phyloP scores from a whole-genome alignment of 2,113 vertebrate species.

The Ursus arctos region DNA sequence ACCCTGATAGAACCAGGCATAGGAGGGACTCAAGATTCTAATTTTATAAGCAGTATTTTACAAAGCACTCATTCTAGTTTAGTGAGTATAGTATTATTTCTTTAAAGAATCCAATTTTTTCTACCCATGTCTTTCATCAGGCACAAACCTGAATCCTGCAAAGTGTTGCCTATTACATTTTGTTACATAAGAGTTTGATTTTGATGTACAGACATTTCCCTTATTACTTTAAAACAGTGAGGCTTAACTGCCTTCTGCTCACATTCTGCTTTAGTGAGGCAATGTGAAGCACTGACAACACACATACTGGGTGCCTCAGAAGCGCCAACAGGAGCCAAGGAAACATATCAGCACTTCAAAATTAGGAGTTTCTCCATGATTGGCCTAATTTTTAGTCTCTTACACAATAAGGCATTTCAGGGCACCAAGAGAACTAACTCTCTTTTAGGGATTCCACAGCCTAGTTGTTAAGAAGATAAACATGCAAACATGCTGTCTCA shows the following conservation, averaged over 20 bases:
- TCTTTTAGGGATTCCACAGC: neutral
- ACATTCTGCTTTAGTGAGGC: neutral
- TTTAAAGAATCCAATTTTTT: neutral
- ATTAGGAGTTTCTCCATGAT: neutral
- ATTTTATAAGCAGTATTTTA: neutral
- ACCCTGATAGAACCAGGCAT: neutral
- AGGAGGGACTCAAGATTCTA: neutral
- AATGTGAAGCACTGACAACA: neutral
- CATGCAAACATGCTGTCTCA: neutral
- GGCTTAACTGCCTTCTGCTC: neutral
- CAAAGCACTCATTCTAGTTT: neutral
- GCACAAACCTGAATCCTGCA: conserved; percentile 12
- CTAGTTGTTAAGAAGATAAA: neutral
- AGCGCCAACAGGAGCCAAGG: neutral
- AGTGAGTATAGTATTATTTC: neutral
- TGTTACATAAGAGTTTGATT: conserved; percentile 30
- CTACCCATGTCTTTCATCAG: neutral
- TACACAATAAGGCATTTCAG: neutral
- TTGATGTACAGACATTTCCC: neutral
- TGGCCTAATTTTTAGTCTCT: neutral
- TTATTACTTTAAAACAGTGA: neutral
- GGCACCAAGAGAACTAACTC: neutral
- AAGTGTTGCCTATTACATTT: conserved; percentile 18
- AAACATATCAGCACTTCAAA: neutral
- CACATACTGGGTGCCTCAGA: neutral